Evolutionary conservation across 2,797 vertebrate species (phyloP).

Genomic region (Enteromius afrohamiltoni): DNA sequence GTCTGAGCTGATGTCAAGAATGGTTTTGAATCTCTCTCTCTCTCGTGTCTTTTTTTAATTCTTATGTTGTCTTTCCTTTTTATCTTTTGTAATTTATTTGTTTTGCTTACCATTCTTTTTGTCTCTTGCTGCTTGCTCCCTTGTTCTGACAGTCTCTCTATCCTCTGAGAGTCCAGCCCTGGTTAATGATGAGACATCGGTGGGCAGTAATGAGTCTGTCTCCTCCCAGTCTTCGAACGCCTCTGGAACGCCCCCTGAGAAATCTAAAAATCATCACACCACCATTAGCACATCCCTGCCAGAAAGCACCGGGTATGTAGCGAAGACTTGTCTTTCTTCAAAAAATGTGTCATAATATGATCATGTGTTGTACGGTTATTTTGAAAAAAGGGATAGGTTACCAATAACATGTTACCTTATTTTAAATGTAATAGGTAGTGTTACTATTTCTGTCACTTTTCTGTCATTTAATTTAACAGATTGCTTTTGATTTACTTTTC

Average conservation of each 20-base stretch:
- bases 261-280: conserved; percentile 75
- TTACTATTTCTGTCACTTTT: neutral
- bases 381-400: neutral
- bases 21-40: neutral
- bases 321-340: neutral
- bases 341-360: neutral
- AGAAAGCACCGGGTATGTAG: conserved; percentile 73
- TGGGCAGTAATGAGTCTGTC: conserved; percentile 90
- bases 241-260: conserved; percentile 77
- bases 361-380: neutral
- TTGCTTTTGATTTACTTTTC: neutral
- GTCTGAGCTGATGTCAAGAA: neutral
- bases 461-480: neutral
- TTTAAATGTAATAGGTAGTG: neutral
- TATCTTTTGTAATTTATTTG: conserved; percentile 2
- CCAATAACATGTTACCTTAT: neutral
- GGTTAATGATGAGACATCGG: conserved; percentile 83
- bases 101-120: neutral
- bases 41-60: neutral
- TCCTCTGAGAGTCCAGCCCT: conserved; percentile 73
- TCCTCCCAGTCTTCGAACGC: conserved; percentile 89
- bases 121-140: neutral
- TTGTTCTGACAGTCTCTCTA: conserved; percentile 39
- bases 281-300: conserved; percentile 67
- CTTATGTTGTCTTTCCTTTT: neutral